phyloP scores from a whole-genome alignment of 1,140 invertebrate species.

The Pseudobourletiella spinata region DNA sequence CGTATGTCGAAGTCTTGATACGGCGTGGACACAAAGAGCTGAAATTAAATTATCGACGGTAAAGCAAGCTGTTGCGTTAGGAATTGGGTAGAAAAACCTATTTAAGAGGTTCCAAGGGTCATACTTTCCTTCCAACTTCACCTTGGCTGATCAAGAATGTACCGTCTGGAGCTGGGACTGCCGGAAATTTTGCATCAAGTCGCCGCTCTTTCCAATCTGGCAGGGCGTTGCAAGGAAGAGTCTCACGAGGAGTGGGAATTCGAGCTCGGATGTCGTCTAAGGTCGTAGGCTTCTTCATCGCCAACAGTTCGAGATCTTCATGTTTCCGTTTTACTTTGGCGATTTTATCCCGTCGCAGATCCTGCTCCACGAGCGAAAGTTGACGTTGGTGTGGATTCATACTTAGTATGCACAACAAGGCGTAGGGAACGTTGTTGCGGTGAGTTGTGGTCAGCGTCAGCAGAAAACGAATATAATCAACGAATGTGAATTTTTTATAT shows the following conservation, averaged over 20 bases:
- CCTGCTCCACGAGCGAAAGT: not conserved
- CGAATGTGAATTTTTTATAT: no score
- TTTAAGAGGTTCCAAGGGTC: no score
- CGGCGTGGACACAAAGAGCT: no score
- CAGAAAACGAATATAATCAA: no score
- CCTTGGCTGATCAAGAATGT: conserved; percentile 7
- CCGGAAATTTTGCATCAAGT: conserved; percentile 18
- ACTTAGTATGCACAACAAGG: no score
- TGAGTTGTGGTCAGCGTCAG: no score
- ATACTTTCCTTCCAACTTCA: conserved; percentile 5
- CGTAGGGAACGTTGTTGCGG: no score
- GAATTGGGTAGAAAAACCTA: no score
- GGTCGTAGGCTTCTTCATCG: conserved; percentile 8
- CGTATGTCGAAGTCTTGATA: conserved; percentile 16
- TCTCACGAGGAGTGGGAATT: not conserved
- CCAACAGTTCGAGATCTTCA: conserved; percentile 12
- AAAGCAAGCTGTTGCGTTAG: no score
- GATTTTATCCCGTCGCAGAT: not conserved
- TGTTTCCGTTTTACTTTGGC: not conserved
- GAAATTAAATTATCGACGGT: no score
- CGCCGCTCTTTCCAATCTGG: conserved; percentile 14
- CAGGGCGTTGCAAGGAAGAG: conserved; percentile 16
- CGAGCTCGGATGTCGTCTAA: not conserved
- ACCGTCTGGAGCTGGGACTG: conserved; percentile 12
- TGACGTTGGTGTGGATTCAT: no score